These are phyloP conservation scores for Trachops cirrhosus DNA, from an alignment of 2,797 vertebrate species.

Conservation along the genomic window DNA sequence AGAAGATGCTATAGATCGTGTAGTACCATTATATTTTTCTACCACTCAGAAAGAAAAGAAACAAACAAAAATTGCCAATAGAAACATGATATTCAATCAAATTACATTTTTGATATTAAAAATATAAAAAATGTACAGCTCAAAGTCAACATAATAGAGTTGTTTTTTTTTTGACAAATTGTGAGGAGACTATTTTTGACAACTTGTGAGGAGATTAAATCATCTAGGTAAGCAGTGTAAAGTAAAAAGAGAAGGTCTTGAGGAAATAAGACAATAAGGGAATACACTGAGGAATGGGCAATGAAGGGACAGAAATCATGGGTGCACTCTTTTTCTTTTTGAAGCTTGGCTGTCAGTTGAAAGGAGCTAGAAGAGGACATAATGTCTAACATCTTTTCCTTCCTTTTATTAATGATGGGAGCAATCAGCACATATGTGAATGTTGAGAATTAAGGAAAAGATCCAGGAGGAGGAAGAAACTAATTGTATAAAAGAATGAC, in stretches of 20 bases:
- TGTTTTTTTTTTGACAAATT: neutral
- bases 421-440: neutral
- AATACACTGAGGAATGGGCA: neutral
- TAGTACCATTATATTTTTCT: neutral
- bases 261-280: neutral
- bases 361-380: neutral
- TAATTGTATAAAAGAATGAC: neutral
- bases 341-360: neutral
- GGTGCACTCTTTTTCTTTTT: neutral
- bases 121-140: neutral
- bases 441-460: neutral
- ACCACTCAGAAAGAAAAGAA: neutral
- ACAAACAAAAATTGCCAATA: neutral
- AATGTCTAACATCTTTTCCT: neutral
- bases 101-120: neutral
- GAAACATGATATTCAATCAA: neutral
- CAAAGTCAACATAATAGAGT: neutral
- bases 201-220: neutral
- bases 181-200: neutral
- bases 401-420: neutral
- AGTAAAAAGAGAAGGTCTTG: neutral
- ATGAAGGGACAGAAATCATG: neutral
- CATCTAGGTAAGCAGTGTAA: neutral
- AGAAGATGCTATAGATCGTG: neutral
- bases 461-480: neutral